Base-by-base conservation (phyloP, 2,888 invertebrate genomes). In the Ophion obscuratus region DNA sequence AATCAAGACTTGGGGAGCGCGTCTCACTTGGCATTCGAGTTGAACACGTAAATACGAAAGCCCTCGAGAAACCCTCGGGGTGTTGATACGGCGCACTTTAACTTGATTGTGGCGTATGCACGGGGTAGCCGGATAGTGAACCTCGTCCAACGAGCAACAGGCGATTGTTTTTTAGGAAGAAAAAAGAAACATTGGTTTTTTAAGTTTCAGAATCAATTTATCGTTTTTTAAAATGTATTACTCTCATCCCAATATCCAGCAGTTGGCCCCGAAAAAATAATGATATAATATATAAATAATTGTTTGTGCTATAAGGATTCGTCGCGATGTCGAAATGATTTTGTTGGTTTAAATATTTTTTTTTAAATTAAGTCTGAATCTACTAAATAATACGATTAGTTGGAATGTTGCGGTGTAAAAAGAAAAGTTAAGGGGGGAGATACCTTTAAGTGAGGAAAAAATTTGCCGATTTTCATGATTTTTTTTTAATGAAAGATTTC, bases 31-130 rank as follows among this genome's bases (percentile, higher is more conserved):
- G 62, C 74, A 74, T 24, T 44, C 44, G 27, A 36, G 62, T 62
- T 47, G n/a, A 64, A 47, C 47, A 75, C 47, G 44, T 75, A 47
- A 62, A 75, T 64, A 53, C 64, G 27, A 27, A 27, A 75, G 64
- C 44, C 64, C 64, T 64, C 47, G 64, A 75, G 64, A 31, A 31
- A 47, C 64, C n/a, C 47, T 75, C 64, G n/a, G 27, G 10, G n/a
- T 75, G 64, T 47, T 27, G 27, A 47, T 75, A 27, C 40, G 62
- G 61, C 74, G 74, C 27, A 66, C 40, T 36, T 71, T 24, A 36
- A 17, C 24, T 66, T n/a, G 71, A 80, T 66, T 31, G 24, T 47
- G 53, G 47, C 64, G 44, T 62, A 47, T 9, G 4, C 11, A 44
- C 17, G 2, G 20, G 44, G 10, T 20, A 10, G 4, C 9, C 68